phyloP scores from a whole-genome alignment of 2,888 invertebrate genomes.

The Zygogramma bicolorata region DNA sequence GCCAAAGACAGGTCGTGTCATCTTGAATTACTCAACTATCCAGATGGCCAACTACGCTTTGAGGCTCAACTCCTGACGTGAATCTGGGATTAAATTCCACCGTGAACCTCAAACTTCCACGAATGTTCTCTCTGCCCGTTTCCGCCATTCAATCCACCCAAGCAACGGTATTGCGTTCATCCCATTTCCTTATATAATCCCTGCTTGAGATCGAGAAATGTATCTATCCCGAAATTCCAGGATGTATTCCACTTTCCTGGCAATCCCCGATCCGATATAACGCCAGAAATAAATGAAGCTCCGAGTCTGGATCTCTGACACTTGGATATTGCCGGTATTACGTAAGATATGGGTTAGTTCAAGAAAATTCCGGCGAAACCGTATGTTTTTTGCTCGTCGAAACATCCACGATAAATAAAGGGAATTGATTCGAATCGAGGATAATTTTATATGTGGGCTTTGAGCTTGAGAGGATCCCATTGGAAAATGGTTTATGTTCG shows the following conservation, averaged over 20 bases:
- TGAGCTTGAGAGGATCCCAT: conserved; percentile 4
- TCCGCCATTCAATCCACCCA: neutral
- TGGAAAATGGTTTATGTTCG: neutral
- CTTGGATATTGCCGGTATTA: conserved; percentile 27
- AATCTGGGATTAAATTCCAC: neutral
- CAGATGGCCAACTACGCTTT: neutral
- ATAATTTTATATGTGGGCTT: conserved; percentile 38
- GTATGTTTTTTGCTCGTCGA: conserved; percentile 26
- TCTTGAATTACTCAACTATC: neutral
- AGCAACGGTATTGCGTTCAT: conserved; percentile 6
- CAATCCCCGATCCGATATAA: conserved; percentile 28
- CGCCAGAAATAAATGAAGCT: conserved; percentile 20
- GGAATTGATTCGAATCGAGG: conserved; percentile 37
- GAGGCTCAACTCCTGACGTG: neutral
- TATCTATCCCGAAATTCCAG: conserved; percentile 10
- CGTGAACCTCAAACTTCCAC: neutral
- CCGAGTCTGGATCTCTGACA: conserved; percentile 10
- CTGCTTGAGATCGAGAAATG: conserved; percentile 19
- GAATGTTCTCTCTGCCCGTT: no score
- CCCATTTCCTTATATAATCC: conserved; percentile 21
- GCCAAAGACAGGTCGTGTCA: neutral
- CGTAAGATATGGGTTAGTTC: no score
- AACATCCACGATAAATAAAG: conserved; percentile 40
- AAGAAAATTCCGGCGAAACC: conserved; percentile 33
- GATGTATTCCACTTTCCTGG: conserved; percentile 25